Base-by-base conservation (phyloP, 2,113 vertebrate species). In the Syngnathus floridae region DNA sequence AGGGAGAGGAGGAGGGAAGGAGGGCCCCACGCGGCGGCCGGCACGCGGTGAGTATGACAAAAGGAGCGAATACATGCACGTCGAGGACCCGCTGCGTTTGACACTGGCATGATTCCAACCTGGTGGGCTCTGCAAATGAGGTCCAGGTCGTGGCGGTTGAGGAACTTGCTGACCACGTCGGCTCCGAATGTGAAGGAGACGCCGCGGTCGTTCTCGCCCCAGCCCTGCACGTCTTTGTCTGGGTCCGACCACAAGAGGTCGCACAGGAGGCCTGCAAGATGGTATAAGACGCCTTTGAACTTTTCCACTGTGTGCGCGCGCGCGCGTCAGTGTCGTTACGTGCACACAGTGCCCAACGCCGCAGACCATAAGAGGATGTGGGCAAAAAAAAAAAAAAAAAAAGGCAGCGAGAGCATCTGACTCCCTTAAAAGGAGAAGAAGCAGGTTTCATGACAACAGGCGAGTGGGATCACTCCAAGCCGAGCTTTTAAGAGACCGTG, bases 51-150 rank as follows among this genome's bases (percentile, higher is more conserved):
- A 31, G 26, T 31, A 3, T 31, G 26, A 31, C 26, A 31, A 31
- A 31, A 31, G 26, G 26, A 31, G 26, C 26, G 26, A 3, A 31
- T 3, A 31, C 22, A 22, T 1, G 22, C 22, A 22, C 26, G 26
- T 31, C 26, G 3, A 31, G 26, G 26, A 31, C 26, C 26, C 26
- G 26, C 3, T 3, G 26, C 26, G 3, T 31, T 31, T 31, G 26
- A 31, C 26, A 31, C 3, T 31, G 26, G 26, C 26, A 31, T 31
- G 13, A 5, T 46, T 46, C 43, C 4, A 46, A 97, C 95, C 95
- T 97, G 95, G 89, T 97, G 95, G 82, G 95, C 95, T 90, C 95
- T 91, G 87, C 95, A 97, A 88, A 97, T 97, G 76, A 97, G 92
- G 85, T 97, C 95, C 89, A 97, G 90, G 86, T 97, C 95, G 22